These are phyloP conservation scores for Meghimatium bilineatum DNA, from an alignment of 2,888 invertebrate genomes.

Conservation along the genomic window DNA sequence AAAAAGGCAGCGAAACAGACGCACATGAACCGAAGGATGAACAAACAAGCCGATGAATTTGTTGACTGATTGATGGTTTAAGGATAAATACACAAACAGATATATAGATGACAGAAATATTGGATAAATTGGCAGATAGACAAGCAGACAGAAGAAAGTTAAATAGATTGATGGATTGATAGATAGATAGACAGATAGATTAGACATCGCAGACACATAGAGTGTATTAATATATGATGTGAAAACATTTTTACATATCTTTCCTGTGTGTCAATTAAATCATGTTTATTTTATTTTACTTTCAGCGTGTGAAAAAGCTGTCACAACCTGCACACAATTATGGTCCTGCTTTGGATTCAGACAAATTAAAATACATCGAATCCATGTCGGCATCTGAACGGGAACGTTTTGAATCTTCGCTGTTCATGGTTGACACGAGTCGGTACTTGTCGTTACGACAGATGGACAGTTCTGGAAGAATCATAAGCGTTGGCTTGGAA, in stretches of 20 bases:
- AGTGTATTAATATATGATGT: background rate
- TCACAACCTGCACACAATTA: slow-evolving; percentile 61
- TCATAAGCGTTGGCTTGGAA: background rate
- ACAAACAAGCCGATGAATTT: no score
- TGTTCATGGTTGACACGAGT: background rate
- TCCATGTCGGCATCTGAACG: slow-evolving; percentile 32
- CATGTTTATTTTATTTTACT: slow-evolving; percentile 44
- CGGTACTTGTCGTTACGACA: slow-evolving; percentile 6
- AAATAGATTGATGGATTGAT: no score
- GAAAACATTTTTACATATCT: background rate
- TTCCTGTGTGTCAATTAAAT: background rate
- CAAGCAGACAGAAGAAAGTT: no score
- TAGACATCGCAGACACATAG: background rate
- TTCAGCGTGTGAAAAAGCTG: slow-evolving; percentile 62
- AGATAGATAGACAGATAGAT: no score
- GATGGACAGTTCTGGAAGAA: background rate
- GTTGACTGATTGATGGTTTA: no score
- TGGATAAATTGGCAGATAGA: no score
- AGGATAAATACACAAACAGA: no score
- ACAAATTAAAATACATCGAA: slow-evolving; percentile 58
- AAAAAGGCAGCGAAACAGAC: no score
- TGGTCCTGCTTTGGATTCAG: slow-evolving; percentile 63
- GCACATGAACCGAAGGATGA: no score
- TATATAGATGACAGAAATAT: no score
- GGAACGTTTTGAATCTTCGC: slow-evolving; percentile 22